Evolutionary conservation across 2,113 vertebrate species (phyloP), one percentile per base, ranked within the genome.

Genomic region (Pipra filicauda): DNA sequence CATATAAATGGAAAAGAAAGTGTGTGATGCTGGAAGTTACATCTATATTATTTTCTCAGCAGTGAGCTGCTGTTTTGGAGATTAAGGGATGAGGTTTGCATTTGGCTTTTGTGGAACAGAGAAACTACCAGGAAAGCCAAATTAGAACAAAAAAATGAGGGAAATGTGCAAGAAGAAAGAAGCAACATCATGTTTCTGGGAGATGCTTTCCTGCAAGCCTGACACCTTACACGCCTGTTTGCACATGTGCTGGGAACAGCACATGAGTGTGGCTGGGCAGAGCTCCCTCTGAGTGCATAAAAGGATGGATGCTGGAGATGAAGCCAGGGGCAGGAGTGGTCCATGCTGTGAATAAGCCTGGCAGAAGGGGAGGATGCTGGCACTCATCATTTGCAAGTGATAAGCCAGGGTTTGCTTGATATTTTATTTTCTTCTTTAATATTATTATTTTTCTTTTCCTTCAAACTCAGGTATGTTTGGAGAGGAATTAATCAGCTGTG

Each of bases 1-100:
- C 98, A 98, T 98, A 97, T 98, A 98, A 98, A 98, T 98, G 97
- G 98, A 97, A 98, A 98, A 97, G 97, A 97, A 97, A 98, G 97
- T 97, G 97, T 96, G 80, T 95, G 97, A 93, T 96, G 97, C 96
- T 97, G 97, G 97, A 98, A 98, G 98, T 98, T 98, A 96, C 97
- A 95, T 97, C 97, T 98, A 96, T 97, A 97, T 98, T 98, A 98
- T 98, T 98, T 98, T 98, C 98, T 97, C 98, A 97, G 98, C 97
- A 90, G 97, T 97, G 97, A 93, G 98, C 97, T 96, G 97, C 98
- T 97, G 97, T 96, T 96, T 91, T 41, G n/a, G 94, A 97, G 98
- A 98, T 98, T 97, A 98, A 96, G 97, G 96, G 96, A 97, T 58
- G 41, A 15, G 35, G 96, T 96, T 97, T 97, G 97, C 97, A 93